Percentiles rank a stretch among this genome's conserved stretches.
Evolutionary conservation across 2,113 vertebrate genomes (phyloP).

Genomic region (Sorex araneus): DNA sequence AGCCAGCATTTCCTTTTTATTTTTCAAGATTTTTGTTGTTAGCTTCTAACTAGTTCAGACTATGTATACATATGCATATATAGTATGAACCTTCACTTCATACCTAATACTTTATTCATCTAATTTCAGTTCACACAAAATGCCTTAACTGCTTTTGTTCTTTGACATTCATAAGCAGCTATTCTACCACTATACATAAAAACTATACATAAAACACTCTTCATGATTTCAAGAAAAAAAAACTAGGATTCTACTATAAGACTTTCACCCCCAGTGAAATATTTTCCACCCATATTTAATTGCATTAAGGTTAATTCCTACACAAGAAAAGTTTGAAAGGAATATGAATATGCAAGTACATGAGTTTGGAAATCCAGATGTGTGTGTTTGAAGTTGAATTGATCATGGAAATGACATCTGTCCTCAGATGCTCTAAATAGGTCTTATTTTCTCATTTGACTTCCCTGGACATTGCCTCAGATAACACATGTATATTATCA

Average conservation of each 20-base stretch:
- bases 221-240: slow-evolving; percentile 52
- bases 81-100: not conserved
- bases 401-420: slow-evolving; percentile 20
- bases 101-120: slow-evolving; percentile 26
- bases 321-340: slow-evolving; percentile 46
- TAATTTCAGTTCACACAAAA: slow-evolving; percentile 43
- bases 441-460: not conserved
- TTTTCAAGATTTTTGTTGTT: not conserved
- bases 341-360: slow-evolving; percentile 12
- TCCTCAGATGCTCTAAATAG: not conserved
- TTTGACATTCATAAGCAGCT: slow-evolving; percentile 43
- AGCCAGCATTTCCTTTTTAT: slow-evolving; percentile 57
- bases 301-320: slow-evolving; percentile 45
- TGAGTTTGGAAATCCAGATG: slow-evolving; percentile 39
- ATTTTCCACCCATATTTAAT: slow-evolving; percentile 16
- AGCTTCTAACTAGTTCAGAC: slow-evolving; percentile 22
- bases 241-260: slow-evolving; percentile 14
- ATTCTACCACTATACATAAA: not conserved
- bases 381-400: not conserved
- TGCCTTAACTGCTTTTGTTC: not conserved
- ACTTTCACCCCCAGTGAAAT: slow-evolving; percentile 22
- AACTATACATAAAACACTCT: slow-evolving; percentile 32
- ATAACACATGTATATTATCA: not conserved
- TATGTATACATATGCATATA: not conserved
- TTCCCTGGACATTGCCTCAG: slow-evolving; percentile 29